Evolutionary conservation across 2,797 vertebrate species (phyloP), one percentile per base, ranked within the genome.

Genomic region (Oceanodroma leucorhoa): DNA sequence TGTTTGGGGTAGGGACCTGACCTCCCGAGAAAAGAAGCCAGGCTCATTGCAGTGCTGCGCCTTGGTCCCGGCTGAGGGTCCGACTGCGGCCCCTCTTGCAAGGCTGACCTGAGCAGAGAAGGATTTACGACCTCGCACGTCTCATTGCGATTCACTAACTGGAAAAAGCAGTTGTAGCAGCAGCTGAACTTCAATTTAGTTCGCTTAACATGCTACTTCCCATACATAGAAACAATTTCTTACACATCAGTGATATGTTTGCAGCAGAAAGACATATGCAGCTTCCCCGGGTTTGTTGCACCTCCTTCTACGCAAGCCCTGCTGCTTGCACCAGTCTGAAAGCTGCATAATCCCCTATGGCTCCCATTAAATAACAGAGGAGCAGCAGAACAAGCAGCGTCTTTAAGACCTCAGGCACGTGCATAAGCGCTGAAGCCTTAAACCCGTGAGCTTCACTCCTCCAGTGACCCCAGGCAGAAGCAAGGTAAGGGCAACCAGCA

Each of bases 1-100:
- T 95, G 90, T 67, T 48, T 78, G 69, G 69, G 82, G 71, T 41
- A 46, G 55, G 75, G 83, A 93, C 12, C 5, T 46, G 89, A 94
- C 86, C 95, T 64, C 78, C 43, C 14, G 4, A 61, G 67, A 23
- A 22, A 36, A 70, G 20, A 80, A 92, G 40, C 60, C 66, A 38
- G 29, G 51, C 80, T 78, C 43, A 7, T 14, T 0, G 10, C n/a
- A 20, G 24, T 0, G 15, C 73, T 34, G 9, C 0, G 13, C 73
- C 81, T 55, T 3, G n/a, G 53, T 61, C 54, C 83, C 14, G 38
- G 7, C 29, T 11, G 21, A 55, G 51, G 23, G 43, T 73, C 67
- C 3, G 1, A 10, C 26, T 1, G 4, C 1, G 2, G 30, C 27
- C 84, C 22, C 36, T 72, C 50, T n/a, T 3, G 0, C 19, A 8